Percentiles rank a stretch among this genome's conserved stretches.
Conservation (phyloP, 2,888 invertebrate species). For the Metallyticus violacea region DNA sequence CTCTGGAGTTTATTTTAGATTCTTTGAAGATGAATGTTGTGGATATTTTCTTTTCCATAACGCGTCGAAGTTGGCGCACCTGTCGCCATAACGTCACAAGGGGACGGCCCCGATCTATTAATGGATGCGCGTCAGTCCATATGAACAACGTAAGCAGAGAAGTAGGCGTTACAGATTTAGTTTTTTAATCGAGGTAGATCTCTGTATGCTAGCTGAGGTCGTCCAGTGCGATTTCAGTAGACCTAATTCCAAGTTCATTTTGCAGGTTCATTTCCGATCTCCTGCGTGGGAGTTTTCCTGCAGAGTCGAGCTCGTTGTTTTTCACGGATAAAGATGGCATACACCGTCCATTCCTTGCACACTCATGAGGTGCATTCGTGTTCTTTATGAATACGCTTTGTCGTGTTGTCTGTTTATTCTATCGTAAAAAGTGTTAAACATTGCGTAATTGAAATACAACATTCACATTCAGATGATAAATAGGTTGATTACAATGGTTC, state of each 20-base stretch:
- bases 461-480: too few species aligned
- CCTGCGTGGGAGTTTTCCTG: background rate
- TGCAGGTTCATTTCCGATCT: background rate
- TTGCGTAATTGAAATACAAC: too few species aligned
- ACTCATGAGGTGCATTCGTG: too few species aligned
- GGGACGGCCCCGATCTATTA: background rate
- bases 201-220: background rate
- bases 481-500: too few species aligned
- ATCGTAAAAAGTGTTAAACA: too few species aligned
- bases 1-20: background rate
- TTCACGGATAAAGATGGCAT: too few species aligned
- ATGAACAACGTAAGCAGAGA: too few species aligned
- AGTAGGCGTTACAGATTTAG: background rate
- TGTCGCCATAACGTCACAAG: background rate
- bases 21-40: background rate
- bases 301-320: too few species aligned
- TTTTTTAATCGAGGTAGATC: background rate
- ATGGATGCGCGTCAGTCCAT: background rate
- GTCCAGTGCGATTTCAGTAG: too few species aligned
- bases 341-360: too few species aligned
- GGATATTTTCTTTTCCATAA: background rate
- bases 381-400: too few species aligned
- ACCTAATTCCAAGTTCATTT: background rate
- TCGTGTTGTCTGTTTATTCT: too few species aligned
- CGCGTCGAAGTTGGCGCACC: background rate